Percentiles rank a stretch among this genome's conserved stretches.
These are phyloP conservation scores for Ceriagrion tenellum DNA, from an alignment of 2,888 invertebrate genomes.

Conservation along the genomic window DNA sequence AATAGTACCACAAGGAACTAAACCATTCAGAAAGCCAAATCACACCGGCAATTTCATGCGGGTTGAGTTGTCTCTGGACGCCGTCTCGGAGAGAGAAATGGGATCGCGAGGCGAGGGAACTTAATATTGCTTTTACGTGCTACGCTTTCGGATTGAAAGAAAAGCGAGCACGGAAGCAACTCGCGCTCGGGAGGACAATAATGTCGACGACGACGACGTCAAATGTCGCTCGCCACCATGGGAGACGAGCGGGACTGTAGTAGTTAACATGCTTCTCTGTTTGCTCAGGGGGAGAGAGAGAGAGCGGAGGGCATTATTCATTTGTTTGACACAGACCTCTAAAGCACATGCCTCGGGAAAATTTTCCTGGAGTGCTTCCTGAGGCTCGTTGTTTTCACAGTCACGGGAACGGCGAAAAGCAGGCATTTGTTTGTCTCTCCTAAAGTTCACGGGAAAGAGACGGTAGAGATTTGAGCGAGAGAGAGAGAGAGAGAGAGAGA, in stretches of 20 bases:
- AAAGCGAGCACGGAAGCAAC: not conserved
- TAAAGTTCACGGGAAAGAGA: no score
- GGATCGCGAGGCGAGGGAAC: not conserved
- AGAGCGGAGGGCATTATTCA: not conserved
- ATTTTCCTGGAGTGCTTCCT: not conserved
- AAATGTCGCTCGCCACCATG: not conserved
- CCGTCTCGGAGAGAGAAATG: not conserved
- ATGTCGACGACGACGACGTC: not conserved
- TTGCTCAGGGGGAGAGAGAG: not conserved
- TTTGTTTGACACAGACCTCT: not conserved
- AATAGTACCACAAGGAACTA: no score
- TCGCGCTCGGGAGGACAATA: not conserved
- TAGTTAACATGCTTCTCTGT: not conserved
- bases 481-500: no score
- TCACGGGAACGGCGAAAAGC: not conserved
- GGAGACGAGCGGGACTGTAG: not conserved
- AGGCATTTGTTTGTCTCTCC: no score
- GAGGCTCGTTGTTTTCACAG: not conserved
- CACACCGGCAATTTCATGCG: no score
- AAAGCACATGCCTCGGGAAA: not conserved
- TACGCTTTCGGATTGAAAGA: not conserved
- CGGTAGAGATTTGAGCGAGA: no score
- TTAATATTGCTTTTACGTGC: not conserved
- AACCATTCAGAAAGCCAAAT: no score
- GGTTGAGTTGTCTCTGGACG: no score